Conservation (phyloP, 2,113 vertebrate species). For the Numenius arquata region DNA sequence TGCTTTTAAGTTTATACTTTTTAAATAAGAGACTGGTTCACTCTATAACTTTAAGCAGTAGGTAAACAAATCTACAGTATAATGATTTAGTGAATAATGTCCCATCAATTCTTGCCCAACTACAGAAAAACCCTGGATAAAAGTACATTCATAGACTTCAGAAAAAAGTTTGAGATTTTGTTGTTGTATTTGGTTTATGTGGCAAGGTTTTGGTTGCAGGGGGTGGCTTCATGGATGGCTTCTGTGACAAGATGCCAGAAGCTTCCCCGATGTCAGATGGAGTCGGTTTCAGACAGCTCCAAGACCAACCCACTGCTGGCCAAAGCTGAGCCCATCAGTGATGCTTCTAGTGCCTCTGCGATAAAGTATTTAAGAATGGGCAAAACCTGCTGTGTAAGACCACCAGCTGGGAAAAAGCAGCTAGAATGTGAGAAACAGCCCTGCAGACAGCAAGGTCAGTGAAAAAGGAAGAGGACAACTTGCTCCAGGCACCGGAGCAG, state of each 20-base stretch:
- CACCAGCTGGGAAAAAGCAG: not conserved
- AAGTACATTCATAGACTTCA: not conserved
- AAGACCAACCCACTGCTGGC: accelerated
- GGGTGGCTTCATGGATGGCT: accelerated
- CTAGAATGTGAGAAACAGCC: not conserved
- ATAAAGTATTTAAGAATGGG: not conserved
- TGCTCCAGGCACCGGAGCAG: accelerated
- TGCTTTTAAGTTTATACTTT: not conserved
- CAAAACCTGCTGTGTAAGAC: not conserved
- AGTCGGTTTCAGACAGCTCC: not conserved
- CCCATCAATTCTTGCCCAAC: not conserved
- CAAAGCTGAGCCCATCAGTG: not conserved
- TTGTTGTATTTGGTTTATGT: not conserved
- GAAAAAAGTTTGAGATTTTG: not conserved
- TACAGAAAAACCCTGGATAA: not conserved
- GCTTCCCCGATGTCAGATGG: not conserved
- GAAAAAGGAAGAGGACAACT: not conserved
- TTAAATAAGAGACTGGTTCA: not conserved
- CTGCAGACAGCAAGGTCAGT: not conserved
- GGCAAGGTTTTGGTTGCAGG: not conserved
- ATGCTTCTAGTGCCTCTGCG: accelerated
- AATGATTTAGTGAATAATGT: not conserved
- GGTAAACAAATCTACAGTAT: not conserved
- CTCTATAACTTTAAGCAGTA: not conserved
- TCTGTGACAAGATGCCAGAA: not conserved